Evolutionary conservation across 2,888 invertebrate species (phyloP), one percentile per base, ranked within the genome.

Genomic region (Junonia oenone): DNA sequence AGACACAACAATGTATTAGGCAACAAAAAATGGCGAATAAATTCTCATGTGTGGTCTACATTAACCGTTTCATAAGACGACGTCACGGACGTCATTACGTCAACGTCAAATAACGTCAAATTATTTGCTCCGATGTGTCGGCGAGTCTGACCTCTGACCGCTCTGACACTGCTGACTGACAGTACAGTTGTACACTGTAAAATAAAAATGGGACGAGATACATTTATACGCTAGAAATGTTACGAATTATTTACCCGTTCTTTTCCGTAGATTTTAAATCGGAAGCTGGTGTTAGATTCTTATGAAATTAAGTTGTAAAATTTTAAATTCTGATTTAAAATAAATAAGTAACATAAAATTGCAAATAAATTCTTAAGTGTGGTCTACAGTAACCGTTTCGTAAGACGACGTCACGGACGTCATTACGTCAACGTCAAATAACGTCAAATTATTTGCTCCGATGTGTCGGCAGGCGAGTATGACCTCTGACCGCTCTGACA

Each of bases 61-160:
- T 40, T n/a, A 43, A 26, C 8, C 4, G 26, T 43, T 43, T 13
- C 43, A 8, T 22, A 43, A 43, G 13, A 26, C n/a, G n/a, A n/a
- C n/a, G 9, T 22, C 43, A 22, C 13, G 6, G 43, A 17, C 22
- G 43, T 26, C 43, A 43, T 43, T 43, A 43, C 57, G 59, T 60
- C 59, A 54, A 59, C 53, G 50, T 50, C 26, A 46, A 31, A 35
- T 35, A 27, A 61, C 51, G 56, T 61, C 57, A 58, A 52, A 63
- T 61, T 63, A 58, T 61, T 59, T 55, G 61, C 48, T 59, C 48
- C 43, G 35, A 47, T 45, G 51, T 56, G 53, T 59, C 56, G 45
- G 60, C 62, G 68, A 66, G 69, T 64, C 38, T 64, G 65, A 71
- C 72, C 71, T 65, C 37, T 68, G 73, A 68, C 63, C 52, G 51